Evolutionary conservation across 2,888 invertebrate genomes (phyloP), one percentile per base, ranked within the genome.

Genomic region (Ochropacha duplaris): DNA sequence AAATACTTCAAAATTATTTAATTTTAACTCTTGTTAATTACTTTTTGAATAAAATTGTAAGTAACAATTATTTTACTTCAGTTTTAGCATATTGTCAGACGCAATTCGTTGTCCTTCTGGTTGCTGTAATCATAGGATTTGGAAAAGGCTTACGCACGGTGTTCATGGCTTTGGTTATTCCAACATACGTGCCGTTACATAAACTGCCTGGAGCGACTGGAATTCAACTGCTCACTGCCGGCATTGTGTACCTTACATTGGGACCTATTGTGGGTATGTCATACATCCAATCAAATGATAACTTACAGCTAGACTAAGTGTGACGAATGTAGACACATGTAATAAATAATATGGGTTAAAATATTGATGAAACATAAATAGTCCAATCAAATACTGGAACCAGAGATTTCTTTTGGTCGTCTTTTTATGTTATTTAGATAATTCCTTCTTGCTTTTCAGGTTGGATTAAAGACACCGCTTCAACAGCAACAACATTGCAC

Each of bases 141-240:
- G 95, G 95, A 22, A 96, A 96, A 84, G 96, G 95, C 0, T 80
- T 96, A 0, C 88, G 96, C 57, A 96, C 96, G 4, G 95, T 96
- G 6, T 96, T 96, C 72, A 95, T 96, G 94, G 95, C 95, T 0
- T 82, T 96, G 4, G 95, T 96, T 12, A 95, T 96, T 69, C 96
- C 96, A 2, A 94, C 94, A 0, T 94, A 96, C 74, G 96, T 96
- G 49, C 94, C 96, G 0, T 76, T 96, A 14, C 94, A 95, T 62
- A 94, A 95, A 59, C 77, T 96, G 59, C 96, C 96, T 0, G 95
- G 95, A 11, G 96, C 96, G 2, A 94, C 95, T 0, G 96, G 96
- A 0, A 86, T 96, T 52, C 96, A 96, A 74, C 81, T 96, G 39
- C 84, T 96, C 9, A 94, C 94, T 52, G 94, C 95, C 69, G 96